Base-by-base conservation (phyloP, 2,888 invertebrate genomes). In the Synergus laeviventris region DNA sequence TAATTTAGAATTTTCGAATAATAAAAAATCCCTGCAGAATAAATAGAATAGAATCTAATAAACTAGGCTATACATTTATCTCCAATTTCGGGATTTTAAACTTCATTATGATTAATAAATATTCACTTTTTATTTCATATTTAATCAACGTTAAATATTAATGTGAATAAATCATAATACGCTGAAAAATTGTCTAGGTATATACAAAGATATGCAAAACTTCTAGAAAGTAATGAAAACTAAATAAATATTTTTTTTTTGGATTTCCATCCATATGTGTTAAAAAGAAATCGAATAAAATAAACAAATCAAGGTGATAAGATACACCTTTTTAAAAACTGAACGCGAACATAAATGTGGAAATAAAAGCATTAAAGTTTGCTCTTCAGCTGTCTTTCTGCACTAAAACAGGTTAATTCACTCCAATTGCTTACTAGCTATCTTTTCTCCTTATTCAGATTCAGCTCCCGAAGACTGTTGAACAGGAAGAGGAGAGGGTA, bases 401-500 rank as follows among this genome's bases (percentile, higher is more conserved):
- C n/a, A n/a, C n/a, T n/a, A 54, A 18, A 54, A 54, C 8, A 54
- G 18, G 18, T 54, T 18, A 1, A 54, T 54, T 9, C 2, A 18
- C 3, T 18, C 18, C 0, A 18, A n/a, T 61, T 61, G 31, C 31
- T 36, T 9, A 8, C 36, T 36, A 61, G 5, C 9, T 16, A 8
- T 11, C 54, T n/a, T 1, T 1, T 18, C 18, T 9, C 18, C 12
- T 61, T 45, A 70, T 9, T 70, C 70, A 49, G 70, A 70, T 38
- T 86, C 84, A 1, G 82, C 79, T n/a, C 83, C 83, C 8, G 87
- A 85, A 7, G 86, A 84, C 45, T 83, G 84, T 5, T 84, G 78
- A 7, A 84, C 82, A 1, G 86, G 82, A n/a, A 85, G 76, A 0
- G 88, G 86, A 7, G 87, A 85, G 0, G 85, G 86, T 1, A 86